Evolutionary conservation across 2,113 vertebrate species (phyloP).

Genomic region (Raja brachyura): DNA sequence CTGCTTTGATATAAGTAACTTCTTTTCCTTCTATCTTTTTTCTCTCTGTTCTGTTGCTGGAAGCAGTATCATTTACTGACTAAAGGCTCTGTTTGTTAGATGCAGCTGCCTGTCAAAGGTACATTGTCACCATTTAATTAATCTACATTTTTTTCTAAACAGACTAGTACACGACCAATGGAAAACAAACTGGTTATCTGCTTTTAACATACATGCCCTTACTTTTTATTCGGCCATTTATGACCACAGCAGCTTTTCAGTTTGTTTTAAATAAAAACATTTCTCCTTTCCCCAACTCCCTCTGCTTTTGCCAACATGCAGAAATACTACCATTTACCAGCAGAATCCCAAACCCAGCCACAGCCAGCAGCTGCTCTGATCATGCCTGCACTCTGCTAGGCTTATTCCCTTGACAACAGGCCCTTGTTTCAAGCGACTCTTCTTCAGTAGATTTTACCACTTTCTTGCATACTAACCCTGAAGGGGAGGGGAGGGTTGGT

Average conservation of each 20-base stretch:
- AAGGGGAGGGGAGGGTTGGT: neutral
- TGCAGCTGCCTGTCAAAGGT: constrained; percentile 72
- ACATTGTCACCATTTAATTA: constrained; percentile 68
- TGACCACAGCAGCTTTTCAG: constrained; percentile 65
- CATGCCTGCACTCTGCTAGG: constrained; percentile 59
- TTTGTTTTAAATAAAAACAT: constrained; percentile 55
- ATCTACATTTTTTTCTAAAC: constrained; percentile 50
- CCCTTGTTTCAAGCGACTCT: constrained; percentile 59
- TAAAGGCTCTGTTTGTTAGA: constrained; percentile 43
- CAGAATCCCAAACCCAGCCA: constrained; percentile 59
- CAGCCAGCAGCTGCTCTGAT: constrained; percentile 76
- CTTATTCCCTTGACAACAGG: constrained; percentile 73
- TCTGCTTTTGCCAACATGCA: constrained; percentile 63
- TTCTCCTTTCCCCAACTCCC: constrained; percentile 62
- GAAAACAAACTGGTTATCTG: constrained; percentile 45
- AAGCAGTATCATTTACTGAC: constrained; percentile 30
- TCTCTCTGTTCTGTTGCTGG: constrained; percentile 18
- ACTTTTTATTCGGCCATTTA: constrained; percentile 54
- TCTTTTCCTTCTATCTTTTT: constrained; percentile 29
- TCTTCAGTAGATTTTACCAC: constrained; percentile 43
- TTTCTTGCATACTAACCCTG: constrained; percentile 40
- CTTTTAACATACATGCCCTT: constrained; percentile 65
- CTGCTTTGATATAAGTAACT: constrained; percentile 33
- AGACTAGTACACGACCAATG: neutral
- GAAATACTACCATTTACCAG: constrained; percentile 60